These are phyloP conservation scores for Limulus polyphemus DNA, from an alignment of 2,888 invertebrate genomes.

Conservation along the genomic window DNA sequence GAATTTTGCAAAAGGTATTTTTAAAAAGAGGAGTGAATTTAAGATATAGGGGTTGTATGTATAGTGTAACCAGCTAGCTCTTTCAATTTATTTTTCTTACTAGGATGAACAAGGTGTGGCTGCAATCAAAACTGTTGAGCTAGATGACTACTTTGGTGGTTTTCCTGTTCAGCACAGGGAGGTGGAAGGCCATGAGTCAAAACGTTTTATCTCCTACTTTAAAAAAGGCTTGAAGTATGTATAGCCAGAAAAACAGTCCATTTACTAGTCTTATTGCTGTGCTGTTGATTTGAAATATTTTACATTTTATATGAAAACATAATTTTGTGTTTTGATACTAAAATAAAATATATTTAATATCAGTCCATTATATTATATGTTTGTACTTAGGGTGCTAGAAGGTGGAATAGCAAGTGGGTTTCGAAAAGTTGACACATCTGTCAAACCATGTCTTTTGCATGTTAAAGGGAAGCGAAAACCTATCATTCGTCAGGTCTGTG, in stretches of 20 bases:
- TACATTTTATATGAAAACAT: too few relatives aligned
- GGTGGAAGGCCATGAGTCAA: conserved; percentile 68
- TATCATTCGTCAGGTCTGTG: neutral
- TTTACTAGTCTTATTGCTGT: too few relatives aligned
- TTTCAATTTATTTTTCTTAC: neutral
- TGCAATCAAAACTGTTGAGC: conserved; percentile 71
- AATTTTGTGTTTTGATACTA: too few relatives aligned
- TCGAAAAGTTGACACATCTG: conserved; percentile 62
- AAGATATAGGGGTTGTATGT: too few relatives aligned
- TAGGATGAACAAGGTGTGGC: conserved; percentile 70
- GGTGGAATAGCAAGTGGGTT: conserved; percentile 78
- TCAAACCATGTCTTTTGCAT: conserved; percentile 62
- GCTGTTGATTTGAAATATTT: too few relatives aligned
- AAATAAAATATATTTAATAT: too few relatives aligned
- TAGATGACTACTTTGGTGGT: conserved; percentile 65
- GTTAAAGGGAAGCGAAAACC: conserved; percentile 60
- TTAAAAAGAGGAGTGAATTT: too few relatives aligned
- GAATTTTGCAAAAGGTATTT: too few relatives aligned
- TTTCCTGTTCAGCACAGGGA: conserved; percentile 70
- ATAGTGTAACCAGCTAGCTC: too few relatives aligned
- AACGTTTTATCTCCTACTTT: conserved; percentile 73
- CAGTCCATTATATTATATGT: too few relatives aligned
- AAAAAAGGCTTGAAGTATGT: conserved; percentile 53
- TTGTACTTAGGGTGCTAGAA: conserved; percentile 46
- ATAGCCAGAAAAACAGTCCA: too few relatives aligned